Base-by-base conservation (phyloP, 2,888 invertebrate species). In the Lepidochitona cinerea region DNA sequence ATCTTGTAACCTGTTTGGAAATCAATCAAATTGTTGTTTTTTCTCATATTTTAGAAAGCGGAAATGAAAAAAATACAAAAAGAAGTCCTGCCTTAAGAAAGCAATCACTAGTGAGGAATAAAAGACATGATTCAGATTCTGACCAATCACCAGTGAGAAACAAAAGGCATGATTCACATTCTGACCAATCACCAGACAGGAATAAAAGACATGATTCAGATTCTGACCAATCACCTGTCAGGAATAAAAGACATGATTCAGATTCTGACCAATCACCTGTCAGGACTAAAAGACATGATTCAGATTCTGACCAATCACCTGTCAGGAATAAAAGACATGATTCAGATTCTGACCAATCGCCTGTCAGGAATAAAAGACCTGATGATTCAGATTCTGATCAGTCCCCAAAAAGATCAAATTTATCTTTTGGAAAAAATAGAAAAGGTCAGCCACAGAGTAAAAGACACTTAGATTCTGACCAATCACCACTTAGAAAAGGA, bases 211-310 rank as follows among this genome's bases (percentile, higher is more conserved):
- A 83, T 72, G 78, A 84, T 70, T 85, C 86, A 59, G 86, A 84
- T 77, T 82, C 81, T 73, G 81, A 79, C 74, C 78, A 82, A 64
- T 83, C 83, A 71, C 83, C 78, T 18, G 79, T 76, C 1, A 72
- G 81, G 70, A 81, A 71, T 76, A 73, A 70, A 68, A 80, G 83
- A 73, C 74, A 82, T 75, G 76, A 84, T 70, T 83, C 81, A 14
- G 89, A 91, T 53, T 78, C 81, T 66, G 78, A 78, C 1, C 88
- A 90, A 75, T 82, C 83, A 32, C 80, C 79, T 36, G 78, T 9
- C 64, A 81, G 78, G 73, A 78, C 52, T 3, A 71, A 79, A 70
- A 81, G 73, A 77, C 74, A 71, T 68, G 79, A 83, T 71, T 74
- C 81, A 75, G 76, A 84, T 71, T 83, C 81, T 18, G 89, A 91